phyloP scores from a whole-genome alignment of 1,140 invertebrate species.

The Protaetia brevitarsis region DNA sequence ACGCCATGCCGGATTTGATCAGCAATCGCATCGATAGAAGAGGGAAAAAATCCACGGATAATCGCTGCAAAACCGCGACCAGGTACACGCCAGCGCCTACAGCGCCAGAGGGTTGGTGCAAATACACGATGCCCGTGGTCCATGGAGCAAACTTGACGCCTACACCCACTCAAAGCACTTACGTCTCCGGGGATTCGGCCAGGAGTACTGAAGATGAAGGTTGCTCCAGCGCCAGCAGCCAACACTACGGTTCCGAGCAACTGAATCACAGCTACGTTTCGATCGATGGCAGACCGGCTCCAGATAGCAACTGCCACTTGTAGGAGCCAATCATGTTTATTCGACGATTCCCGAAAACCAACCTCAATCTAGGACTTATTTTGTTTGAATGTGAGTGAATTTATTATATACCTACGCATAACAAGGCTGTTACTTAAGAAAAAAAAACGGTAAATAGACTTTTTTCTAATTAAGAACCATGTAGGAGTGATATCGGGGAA shows the following conservation, averaged over 20 bases:
- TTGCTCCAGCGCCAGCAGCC: slow-evolving; percentile 55
- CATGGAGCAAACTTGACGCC: slow-evolving; percentile 51
- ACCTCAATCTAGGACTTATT: slow-evolving; percentile 47
- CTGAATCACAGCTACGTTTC: slow-evolving; percentile 49
- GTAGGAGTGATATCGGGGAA: no score
- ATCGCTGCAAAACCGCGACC: slow-evolving; percentile 43
- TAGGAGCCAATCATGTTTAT: slow-evolving; percentile 45
- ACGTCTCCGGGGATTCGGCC: slow-evolving; percentile 61
- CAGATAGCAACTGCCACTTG: slow-evolving; percentile 42
- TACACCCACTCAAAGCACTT: slow-evolving; percentile 62
- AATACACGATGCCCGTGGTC: slow-evolving; percentile 50
- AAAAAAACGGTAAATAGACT: neutral
- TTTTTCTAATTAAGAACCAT: neutral
- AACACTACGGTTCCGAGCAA: slow-evolving; percentile 48
- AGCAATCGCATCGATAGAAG: slow-evolving; percentile 35
- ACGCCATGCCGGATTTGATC: slow-evolving; percentile 75
- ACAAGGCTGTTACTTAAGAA: slow-evolving; percentile 26
- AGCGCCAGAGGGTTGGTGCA: slow-evolving; percentile 55
- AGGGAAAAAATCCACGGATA: slow-evolving; percentile 47
- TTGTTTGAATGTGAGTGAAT: slow-evolving; percentile 40
- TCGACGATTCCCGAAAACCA: slow-evolving; percentile 47
- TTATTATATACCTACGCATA: slow-evolving; percentile 11
- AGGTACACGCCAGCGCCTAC: slow-evolving; percentile 59
- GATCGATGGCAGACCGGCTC: slow-evolving; percentile 45
- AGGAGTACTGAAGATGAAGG: slow-evolving; percentile 59